Conservation (phyloP, 2,113 vertebrate species). For the Embiotoca jacksoni region DNA sequence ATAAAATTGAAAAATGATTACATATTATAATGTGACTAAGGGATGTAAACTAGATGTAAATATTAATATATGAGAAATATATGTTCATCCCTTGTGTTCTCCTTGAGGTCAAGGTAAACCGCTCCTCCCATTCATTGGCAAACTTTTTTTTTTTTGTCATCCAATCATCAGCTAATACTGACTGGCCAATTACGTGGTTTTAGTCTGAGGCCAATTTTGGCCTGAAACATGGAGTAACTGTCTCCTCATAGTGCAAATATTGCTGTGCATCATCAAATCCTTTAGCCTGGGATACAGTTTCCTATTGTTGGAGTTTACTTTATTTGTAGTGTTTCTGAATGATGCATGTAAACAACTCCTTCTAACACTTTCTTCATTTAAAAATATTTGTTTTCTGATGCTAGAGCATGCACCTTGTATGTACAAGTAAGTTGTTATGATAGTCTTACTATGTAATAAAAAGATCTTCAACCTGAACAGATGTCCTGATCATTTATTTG, state of each 20-base stretch:
- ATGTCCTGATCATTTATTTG: conserved; percentile 17
- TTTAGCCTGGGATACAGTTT: conserved; percentile 22
- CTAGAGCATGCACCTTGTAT: conserved; percentile 52
- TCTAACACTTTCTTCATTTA: conserved; percentile 13
- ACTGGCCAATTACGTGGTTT: neutral
- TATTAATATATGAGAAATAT: conserved; percentile 25
- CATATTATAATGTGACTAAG: neutral
- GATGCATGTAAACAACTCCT: conserved; percentile 37
- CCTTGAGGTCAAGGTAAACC: neutral
- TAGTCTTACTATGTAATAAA: conserved; percentile 2
- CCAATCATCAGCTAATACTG: too few relatives aligned
- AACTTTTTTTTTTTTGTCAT: too few relatives aligned
- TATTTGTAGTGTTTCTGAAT: conserved; percentile 44
- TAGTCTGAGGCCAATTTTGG: neutral
- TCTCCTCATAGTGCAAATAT: neutral
- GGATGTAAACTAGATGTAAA: conserved; percentile 55
- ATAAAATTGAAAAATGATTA: neutral
- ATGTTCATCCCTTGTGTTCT: neutral
- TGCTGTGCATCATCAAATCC: conserved; percentile 8
- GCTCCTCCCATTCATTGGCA: neutral
- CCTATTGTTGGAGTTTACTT: conserved; percentile 24
- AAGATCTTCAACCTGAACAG: conserved; percentile 3
- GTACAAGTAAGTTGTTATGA: conserved; percentile 7
- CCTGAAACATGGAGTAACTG: neutral
- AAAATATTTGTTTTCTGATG: conserved; percentile 16